Conservation (phyloP, 2,888 invertebrate genomes). For the Watsonalla binaria region DNA sequence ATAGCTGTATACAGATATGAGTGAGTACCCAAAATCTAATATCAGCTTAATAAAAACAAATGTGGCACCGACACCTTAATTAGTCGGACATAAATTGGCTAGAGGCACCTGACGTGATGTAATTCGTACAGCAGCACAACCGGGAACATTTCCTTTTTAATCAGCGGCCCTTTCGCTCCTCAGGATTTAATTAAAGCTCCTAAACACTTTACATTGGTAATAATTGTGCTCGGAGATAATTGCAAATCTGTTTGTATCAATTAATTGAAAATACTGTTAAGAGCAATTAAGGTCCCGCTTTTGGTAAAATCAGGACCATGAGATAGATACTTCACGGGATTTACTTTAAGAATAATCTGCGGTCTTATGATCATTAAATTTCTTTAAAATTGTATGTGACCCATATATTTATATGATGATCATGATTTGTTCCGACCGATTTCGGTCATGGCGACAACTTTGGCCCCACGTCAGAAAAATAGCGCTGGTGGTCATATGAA, state of each 20-base stretch:
- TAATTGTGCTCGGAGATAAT: slow-evolving; percentile 48
- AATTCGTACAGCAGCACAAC: slow-evolving; percentile 42
- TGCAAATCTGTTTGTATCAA: slow-evolving; percentile 50
- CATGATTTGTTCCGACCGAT: no score
- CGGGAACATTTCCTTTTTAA: slow-evolving; percentile 47
- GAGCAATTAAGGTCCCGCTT: slow-evolving; percentile 21
- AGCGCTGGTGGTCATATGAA: no score
- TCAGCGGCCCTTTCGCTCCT: slow-evolving; percentile 38
- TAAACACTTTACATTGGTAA: slow-evolving; percentile 63
- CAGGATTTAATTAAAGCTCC: slow-evolving; percentile 62
- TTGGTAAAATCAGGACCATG: neutral
- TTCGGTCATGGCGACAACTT: no score
- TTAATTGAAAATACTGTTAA: slow-evolving; percentile 39
- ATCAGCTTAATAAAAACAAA: slow-evolving; percentile 15
- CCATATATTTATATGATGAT: no score
- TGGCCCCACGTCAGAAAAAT: no score
- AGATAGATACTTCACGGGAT: neutral
- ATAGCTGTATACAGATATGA: neutral
- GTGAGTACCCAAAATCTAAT: slow-evolving; percentile 5
- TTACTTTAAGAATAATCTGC: no score
- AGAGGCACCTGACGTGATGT: slow-evolving; percentile 33
- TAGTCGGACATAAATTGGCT: slow-evolving; percentile 32
- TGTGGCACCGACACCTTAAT: slow-evolving; percentile 28
- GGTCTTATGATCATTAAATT: no score
- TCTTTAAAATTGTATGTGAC: no score